Evolutionary conservation across 2,113 vertebrate genomes (phyloP), one percentile per base, ranked within the genome.

Genomic region (Esox niger): DNA sequence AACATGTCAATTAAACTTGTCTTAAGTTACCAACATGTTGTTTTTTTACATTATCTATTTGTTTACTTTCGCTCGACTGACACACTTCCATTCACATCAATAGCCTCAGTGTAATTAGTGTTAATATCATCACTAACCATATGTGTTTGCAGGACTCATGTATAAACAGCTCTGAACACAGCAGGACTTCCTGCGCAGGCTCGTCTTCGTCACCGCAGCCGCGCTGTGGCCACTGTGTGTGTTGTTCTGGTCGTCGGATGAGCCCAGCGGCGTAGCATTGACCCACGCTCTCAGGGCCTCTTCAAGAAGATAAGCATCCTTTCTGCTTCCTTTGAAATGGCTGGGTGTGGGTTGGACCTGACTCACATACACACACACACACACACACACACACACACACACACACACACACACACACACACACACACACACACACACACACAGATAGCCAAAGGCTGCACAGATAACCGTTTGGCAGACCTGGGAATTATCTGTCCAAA

Each of bases 391-490:
- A n/a, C n/a, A n/a, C n/a, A n/a, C n/a, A n/a, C n/a, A n/a, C n/a
- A n/a, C n/a, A 62, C 62, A 30, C 62, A 79, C 11, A 43, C 11
- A 43, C n/a, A n/a, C n/a, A n/a, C n/a, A n/a, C n/a, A n/a, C n/a
- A n/a, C n/a, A n/a, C n/a, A n/a, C n/a, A n/a, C n/a, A n/a, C n/a
- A n/a, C n/a, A n/a, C n/a, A 62, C 62, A 30, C 62, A 79, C 11
- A 43, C 11, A 43, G 77, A 79, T 77, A 74, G 59, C 68, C 65
- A 58, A 23, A 3, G 59, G 58, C 59, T 27, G 68, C 33, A 57
- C 68, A 61, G 67, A 80, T 76, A 76, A 72, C 66, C 58, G 35
- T 56, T 59, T 26, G 64, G 33, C 46, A 55, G 66, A 33, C 55
- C 17, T 66, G 17, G 2, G 27, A 55, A 68, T 73, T 75, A 78